These are phyloP conservation scores for Hypena proboscidalis DNA, from an alignment of 2,888 invertebrate species.

Conservation along the genomic window DNA sequence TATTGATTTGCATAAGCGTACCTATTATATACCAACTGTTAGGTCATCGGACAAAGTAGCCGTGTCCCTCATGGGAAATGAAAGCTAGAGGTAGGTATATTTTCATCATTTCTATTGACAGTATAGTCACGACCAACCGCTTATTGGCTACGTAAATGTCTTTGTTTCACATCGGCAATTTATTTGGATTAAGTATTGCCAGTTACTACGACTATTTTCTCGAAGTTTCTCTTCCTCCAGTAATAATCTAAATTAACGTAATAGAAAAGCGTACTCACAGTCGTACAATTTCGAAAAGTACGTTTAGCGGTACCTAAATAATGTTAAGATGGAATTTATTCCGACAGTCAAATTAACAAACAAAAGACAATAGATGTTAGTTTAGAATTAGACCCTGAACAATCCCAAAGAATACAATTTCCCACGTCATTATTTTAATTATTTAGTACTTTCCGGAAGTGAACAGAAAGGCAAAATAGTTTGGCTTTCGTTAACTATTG, in stretches of 20 bases:
- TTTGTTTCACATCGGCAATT: no score
- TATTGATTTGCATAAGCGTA: constrained; percentile 30
- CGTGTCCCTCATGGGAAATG: constrained; percentile 43
- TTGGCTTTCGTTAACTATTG: no score
- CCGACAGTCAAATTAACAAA: constrained; percentile 4
- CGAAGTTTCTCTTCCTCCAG: no score
- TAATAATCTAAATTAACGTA: no score
- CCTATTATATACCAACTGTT: constrained; percentile 19
- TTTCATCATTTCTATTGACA: constrained; percentile 45
- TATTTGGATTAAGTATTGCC: no score
- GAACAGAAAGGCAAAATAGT: no score
- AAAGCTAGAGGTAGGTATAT: constrained; percentile 44
- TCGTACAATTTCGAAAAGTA: no score
- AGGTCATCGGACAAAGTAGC: constrained; percentile 15
- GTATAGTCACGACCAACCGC: constrained; percentile 48
- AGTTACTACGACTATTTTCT: no score
- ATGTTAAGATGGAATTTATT: constrained; percentile 9
- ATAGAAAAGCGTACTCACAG: no score
- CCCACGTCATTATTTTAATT: constrained; percentile 8
- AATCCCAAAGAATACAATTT: background rate
- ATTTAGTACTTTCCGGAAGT: background rate
- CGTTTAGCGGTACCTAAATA: background rate
- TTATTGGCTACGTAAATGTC: constrained; percentile 42
- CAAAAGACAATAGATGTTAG: constrained; percentile 11
- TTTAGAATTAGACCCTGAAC: constrained; percentile 3